Evolutionary conservation across 2,888 invertebrate genomes (phyloP).

Genomic region (Harpalus rubripes): DNA sequence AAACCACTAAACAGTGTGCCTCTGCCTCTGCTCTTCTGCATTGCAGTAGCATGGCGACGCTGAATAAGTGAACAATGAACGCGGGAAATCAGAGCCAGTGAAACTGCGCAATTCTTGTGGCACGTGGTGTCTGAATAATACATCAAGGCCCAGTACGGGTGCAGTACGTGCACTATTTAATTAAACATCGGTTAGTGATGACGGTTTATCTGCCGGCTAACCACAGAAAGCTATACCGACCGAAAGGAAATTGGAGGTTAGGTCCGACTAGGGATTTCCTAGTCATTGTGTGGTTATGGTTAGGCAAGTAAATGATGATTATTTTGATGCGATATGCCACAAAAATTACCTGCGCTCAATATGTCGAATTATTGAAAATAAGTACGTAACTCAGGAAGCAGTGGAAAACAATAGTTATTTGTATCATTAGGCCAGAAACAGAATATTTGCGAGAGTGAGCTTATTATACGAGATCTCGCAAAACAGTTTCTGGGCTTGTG

Average conservation of each 20-base stretch:
- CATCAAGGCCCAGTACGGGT: constrained; percentile 7
- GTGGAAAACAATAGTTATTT: too few species aligned
- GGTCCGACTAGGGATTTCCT: not conserved
- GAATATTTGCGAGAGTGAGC: too few species aligned
- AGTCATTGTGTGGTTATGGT: not conserved
- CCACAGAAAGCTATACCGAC: constrained; percentile 16
- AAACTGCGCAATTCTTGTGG: constrained; percentile 56
- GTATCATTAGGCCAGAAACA: too few species aligned
- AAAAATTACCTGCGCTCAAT: too few species aligned
- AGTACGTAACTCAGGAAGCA: too few species aligned
- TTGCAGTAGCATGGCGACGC: constrained; percentile 56
- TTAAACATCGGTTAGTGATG: constrained; percentile 53
- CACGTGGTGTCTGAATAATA: constrained; percentile 54
- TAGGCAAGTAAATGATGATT: not conserved
- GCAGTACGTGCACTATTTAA: constrained; percentile 49
- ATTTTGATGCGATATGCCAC: not conserved
- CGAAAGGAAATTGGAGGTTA: constrained; percentile 23
- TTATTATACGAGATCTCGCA: too few species aligned
- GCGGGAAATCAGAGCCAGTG: constrained; percentile 59
- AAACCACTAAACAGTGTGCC: too few species aligned
- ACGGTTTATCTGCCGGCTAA: constrained; percentile 31
- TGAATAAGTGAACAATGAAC: constrained; percentile 63
- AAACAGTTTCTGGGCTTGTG: too few species aligned
- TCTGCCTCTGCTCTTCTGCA: constrained; percentile 14
- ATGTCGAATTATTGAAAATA: too few species aligned